phyloP scores from a whole-genome alignment of 2,797 vertebrate species.

The Schizopygopsis malacanthus region DNA sequence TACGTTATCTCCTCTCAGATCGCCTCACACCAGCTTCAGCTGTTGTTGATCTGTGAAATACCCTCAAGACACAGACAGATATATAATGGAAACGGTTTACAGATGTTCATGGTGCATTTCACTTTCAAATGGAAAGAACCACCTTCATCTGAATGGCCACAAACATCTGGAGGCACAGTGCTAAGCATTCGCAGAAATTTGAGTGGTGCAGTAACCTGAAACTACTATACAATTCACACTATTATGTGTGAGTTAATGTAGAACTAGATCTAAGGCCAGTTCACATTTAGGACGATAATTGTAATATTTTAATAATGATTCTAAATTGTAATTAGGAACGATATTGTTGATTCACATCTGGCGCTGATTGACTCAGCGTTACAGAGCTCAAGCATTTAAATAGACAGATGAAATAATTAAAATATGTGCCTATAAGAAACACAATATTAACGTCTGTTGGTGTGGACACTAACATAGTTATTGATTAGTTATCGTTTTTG shows the following conservation, averaged over 20 bases:
- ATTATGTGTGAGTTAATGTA: neutral
- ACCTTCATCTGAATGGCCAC: slow-evolving; percentile 3
- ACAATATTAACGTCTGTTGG: neutral
- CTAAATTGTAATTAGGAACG: neutral
- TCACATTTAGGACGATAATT: neutral
- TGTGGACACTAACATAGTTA: neutral
- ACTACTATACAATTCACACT: neutral
- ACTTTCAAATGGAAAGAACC: slow-evolving; percentile 22
- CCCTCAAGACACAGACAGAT: slow-evolving; percentile 43
- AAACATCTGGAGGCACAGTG: slow-evolving; percentile 6
- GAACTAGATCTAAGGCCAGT: neutral
- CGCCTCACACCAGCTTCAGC: slow-evolving; percentile 37
- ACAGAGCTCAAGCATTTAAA: neutral
- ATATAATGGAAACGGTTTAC: slow-evolving; percentile 32
- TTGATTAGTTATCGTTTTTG: neutral
- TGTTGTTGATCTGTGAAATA: slow-evolving; percentile 41
- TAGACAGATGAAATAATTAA: neutral
- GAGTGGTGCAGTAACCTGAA: neutral
- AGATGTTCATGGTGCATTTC: slow-evolving; percentile 39
- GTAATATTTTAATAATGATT: neutral
- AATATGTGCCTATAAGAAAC: neutral
- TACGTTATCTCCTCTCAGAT: slow-evolving; percentile 31
- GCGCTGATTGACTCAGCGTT: neutral
- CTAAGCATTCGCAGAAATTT: slow-evolving; percentile 16
- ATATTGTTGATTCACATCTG: neutral